phyloP scores from a whole-genome alignment of 2,113 vertebrate species.

The Trachemys scripta region DNA sequence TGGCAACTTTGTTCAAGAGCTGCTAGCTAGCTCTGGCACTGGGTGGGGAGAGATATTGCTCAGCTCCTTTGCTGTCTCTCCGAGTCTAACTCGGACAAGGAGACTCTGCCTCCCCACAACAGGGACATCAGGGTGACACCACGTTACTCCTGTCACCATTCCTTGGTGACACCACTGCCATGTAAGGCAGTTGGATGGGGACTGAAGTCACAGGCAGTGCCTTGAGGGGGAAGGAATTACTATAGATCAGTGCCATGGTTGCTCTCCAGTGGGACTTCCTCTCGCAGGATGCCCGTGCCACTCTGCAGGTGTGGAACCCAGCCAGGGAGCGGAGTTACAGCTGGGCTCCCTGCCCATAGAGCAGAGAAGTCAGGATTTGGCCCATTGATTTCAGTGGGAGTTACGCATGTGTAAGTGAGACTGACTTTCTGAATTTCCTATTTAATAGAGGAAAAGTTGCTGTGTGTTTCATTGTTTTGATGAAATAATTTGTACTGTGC shows the following conservation, averaged over 20 bases:
- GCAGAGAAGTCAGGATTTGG: accelerated
- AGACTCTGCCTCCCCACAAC: neutral
- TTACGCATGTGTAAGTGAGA: accelerated
- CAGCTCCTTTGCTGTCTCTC: neutral
- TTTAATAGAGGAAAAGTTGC: neutral
- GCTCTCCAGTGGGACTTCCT: neutral
- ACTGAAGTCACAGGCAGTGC: neutral
- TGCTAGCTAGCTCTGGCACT: neutral
- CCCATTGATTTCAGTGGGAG: neutral
- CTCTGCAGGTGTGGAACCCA: neutral
- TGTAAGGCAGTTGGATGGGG: neutral
- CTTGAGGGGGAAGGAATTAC: neutral
- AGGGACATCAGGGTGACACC: neutral
- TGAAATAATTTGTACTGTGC: neutral
- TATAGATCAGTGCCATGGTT: neutral
- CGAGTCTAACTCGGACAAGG: neutral
- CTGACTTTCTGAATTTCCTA: neutral
- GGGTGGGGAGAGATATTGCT: neutral
- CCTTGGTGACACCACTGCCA: neutral
- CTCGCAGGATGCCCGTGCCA: neutral
- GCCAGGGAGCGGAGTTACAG: neutral
- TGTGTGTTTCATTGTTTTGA: neutral
- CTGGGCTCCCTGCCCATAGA: accelerated
- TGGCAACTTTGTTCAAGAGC: neutral
- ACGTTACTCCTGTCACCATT: neutral